phyloP scores from a whole-genome alignment of 2,113 vertebrate species.

The Phoxinus phoxinus region DNA sequence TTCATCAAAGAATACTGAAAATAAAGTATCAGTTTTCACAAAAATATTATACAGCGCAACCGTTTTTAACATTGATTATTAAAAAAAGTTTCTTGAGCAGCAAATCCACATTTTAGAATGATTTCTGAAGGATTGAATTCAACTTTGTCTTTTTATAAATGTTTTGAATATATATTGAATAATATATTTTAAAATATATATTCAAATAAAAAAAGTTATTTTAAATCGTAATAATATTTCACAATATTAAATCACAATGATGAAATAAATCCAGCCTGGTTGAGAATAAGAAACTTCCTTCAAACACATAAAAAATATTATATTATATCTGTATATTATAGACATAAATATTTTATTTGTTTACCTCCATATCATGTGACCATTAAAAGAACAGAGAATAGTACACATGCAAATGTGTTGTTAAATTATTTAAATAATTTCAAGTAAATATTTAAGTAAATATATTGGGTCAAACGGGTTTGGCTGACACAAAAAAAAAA shows the following conservation, averaged over 20 bases:
- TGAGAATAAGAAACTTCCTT: not conserved
- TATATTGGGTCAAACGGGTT: too few relatives aligned
- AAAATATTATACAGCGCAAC: not conserved
- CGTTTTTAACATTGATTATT: not conserved
- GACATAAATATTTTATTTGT: not conserved
- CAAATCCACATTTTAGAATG: not conserved
- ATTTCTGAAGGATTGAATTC: not conserved
- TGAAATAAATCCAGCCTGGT: not conserved
- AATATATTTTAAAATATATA: not conserved
- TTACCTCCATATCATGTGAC: not conserved
- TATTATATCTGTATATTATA: not conserved
- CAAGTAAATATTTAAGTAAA: too few relatives aligned
- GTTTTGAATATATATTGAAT: too few relatives aligned
- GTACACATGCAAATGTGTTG: too few relatives aligned
- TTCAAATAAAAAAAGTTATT: not conserved
- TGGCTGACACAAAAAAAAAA: too few relatives aligned
- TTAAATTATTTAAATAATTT: too few relatives aligned
- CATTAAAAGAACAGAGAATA: not conserved
- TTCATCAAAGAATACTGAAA: not conserved
- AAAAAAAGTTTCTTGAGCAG: not conserved
- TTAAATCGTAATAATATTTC: not conserved
- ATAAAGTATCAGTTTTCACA: not conserved
- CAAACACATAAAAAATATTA: not conserved
- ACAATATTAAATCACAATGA: not conserved
- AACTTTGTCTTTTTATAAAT: not conserved